Conservation (phyloP, 2,797 vertebrate species). For the Scolopax rusticola region DNA sequence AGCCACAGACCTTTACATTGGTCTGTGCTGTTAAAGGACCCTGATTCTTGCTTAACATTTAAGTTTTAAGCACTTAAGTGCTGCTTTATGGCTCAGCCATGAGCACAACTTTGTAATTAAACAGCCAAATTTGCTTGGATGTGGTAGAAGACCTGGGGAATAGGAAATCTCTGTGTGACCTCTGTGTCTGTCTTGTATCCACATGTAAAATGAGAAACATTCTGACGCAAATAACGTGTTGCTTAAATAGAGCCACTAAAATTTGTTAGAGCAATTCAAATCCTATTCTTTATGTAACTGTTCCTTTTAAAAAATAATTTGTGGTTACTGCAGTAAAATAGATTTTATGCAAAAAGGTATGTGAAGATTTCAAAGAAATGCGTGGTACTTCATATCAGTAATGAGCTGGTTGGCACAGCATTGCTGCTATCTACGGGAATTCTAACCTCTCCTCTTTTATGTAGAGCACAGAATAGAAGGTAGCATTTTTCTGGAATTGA, state of each 20-base stretch:
- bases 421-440: not conserved
- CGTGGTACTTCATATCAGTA: not conserved
- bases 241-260: not conserved
- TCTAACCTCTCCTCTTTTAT: not conserved
- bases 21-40: not conserved
- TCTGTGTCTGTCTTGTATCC: not conserved
- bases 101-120: not conserved
- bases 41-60: not conserved
- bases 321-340: not conserved
- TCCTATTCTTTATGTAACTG: constrained; percentile 9
- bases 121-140: not conserved
- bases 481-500: not conserved
- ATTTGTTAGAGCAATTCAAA: not conserved
- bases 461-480: not conserved
- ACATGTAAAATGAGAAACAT: not conserved
- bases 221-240: not conserved
- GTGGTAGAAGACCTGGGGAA: not conserved
- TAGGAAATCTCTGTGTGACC: not conserved
- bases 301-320: constrained; percentile 30
- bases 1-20: not conserved
- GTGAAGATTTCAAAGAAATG: not conserved
- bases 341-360: constrained; percentile 6
- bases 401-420: not conserved
- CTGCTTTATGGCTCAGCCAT: not conserved
- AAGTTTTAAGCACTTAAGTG: not conserved